Conservation (phyloP, 1,140 invertebrate genomes). For the Hylyphantes graminicola region DNA sequence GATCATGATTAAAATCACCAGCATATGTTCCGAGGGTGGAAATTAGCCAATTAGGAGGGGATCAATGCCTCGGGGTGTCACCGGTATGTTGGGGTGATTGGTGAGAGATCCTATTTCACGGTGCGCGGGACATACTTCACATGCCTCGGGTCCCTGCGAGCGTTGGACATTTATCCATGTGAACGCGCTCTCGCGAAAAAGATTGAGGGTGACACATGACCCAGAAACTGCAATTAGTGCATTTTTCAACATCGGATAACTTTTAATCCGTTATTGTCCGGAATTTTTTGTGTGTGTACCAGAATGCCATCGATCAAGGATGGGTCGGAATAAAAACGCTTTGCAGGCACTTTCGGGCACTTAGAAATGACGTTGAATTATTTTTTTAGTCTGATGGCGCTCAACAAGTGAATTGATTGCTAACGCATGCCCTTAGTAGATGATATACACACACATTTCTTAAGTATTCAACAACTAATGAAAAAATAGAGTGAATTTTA, state of each 20-base stretch:
- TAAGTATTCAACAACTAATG: too few species aligned
- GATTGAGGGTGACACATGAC: slow-evolving; percentile 52
- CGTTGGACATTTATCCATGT: slow-evolving; percentile 48
- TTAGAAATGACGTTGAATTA: too few species aligned
- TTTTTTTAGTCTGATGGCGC: too few species aligned
- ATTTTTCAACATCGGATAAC: slow-evolving; percentile 39
- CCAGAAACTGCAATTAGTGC: slow-evolving; percentile 55
- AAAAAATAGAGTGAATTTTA: too few species aligned
- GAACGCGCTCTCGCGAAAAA: slow-evolving; percentile 40
- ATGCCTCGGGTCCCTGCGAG: slow-evolving; percentile 31
- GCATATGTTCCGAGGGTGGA: slow-evolving; percentile 47
- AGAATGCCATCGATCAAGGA: too few species aligned
- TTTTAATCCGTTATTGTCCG: slow-evolving; percentile 40
- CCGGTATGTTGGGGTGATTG: slow-evolving; percentile 51
- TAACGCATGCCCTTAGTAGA: too few species aligned
- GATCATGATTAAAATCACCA: slow-evolving; percentile 58
- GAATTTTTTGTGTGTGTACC: slow-evolving; percentile 11
- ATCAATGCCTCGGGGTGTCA: slow-evolving; percentile 7
- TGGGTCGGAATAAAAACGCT: too few species aligned
- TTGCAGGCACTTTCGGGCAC: too few species aligned
- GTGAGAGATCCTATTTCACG: slow-evolving; percentile 51
- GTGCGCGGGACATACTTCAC: slow-evolving; percentile 45
- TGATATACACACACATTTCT: too few species aligned
- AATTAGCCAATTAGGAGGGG: slow-evolving; percentile 58
- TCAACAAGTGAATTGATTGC: too few species aligned